phyloP scores from a whole-genome alignment of 1,140 invertebrate genomes.

The Caerostris darwini region DNA sequence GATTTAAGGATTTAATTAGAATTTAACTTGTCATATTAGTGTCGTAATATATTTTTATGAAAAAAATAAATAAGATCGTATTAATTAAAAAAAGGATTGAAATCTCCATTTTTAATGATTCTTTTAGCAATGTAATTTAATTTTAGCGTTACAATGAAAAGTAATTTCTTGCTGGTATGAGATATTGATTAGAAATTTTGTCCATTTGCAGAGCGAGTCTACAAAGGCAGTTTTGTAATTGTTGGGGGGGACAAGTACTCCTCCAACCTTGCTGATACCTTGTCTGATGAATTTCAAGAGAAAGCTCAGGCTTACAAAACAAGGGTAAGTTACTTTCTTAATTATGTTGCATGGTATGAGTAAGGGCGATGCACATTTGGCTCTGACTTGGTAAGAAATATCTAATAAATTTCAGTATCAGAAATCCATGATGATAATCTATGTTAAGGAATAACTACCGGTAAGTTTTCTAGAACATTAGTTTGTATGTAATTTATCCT shows the following conservation, averaged over 20 bases:
- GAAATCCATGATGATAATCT: background rate
- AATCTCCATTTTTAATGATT: background rate
- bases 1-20: too few species aligned
- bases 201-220: slow-evolving; percentile 86
- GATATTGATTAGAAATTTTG: slow-evolving; percentile 56
- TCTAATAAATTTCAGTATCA: background rate
- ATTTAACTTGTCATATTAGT: too few species aligned
- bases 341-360: background rate
- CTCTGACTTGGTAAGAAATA: background rate
- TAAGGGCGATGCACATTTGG: background rate
- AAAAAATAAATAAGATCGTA: too few species aligned
- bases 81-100: too few species aligned
- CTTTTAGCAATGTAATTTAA: background rate
- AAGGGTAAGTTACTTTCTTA: slow-evolving; percentile 61
- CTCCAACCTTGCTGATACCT: slow-evolving; percentile 86
- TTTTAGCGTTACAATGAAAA: background rate
- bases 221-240: slow-evolving; percentile 89
- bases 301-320: slow-evolving; percentile 83
- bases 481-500: too few species aligned
- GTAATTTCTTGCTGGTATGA: background rate
- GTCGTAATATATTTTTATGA: too few species aligned
- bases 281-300: slow-evolving; percentile 84
- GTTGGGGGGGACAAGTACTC: slow-evolving; percentile 85
- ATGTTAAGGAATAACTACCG: background rate
- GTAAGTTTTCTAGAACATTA: background rate